phyloP scores from a whole-genome alignment of 2,888 invertebrate species.

The Cabera pusaria region DNA sequence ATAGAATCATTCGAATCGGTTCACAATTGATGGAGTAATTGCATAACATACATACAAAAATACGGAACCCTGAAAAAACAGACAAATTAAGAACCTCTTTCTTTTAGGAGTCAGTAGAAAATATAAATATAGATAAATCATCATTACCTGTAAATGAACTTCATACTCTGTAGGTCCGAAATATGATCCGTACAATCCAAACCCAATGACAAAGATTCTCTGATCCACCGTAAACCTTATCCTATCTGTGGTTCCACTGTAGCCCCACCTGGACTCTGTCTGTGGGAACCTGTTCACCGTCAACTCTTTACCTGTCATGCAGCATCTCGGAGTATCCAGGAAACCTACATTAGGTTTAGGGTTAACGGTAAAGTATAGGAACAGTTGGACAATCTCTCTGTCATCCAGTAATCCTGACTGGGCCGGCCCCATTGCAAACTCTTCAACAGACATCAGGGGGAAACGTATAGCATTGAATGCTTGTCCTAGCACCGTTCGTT shows the following conservation, averaged over 20 bases:
- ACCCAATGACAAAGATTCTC: slow-evolving; percentile 91
- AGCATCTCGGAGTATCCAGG: slow-evolving; percentile 88
- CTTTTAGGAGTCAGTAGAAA: no score
- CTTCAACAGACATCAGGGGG: slow-evolving; percentile 93
- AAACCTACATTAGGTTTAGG: slow-evolving; percentile 90
- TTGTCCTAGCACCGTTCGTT: slow-evolving; percentile 86
- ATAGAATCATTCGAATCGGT: no score
- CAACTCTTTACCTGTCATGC: slow-evolving; percentile 90
- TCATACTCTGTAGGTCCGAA: slow-evolving; percentile 91
- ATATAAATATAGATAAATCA: no score
- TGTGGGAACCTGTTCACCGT: slow-evolving; percentile 88
- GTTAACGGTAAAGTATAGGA: slow-evolving; percentile 88
- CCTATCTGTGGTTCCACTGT: slow-evolving; percentile 91
- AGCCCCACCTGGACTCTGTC: slow-evolving; percentile 92
- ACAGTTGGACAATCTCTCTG: slow-evolving; percentile 88
- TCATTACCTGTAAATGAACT: slow-evolving; percentile 87
- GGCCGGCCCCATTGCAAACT: slow-evolving; percentile 91
- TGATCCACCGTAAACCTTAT: slow-evolving; percentile 92
- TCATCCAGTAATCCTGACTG: slow-evolving; percentile 90
- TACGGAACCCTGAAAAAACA: no score
- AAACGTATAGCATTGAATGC: slow-evolving; percentile 90
- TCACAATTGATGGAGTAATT: no score
- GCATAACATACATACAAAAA: no score
- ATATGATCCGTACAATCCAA: slow-evolving; percentile 93
- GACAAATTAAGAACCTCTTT: no score